These are phyloP conservation scores for Microcebus tavaratra DNA, from an alignment of 2,113 vertebrate genomes.

Conservation along the genomic window DNA sequence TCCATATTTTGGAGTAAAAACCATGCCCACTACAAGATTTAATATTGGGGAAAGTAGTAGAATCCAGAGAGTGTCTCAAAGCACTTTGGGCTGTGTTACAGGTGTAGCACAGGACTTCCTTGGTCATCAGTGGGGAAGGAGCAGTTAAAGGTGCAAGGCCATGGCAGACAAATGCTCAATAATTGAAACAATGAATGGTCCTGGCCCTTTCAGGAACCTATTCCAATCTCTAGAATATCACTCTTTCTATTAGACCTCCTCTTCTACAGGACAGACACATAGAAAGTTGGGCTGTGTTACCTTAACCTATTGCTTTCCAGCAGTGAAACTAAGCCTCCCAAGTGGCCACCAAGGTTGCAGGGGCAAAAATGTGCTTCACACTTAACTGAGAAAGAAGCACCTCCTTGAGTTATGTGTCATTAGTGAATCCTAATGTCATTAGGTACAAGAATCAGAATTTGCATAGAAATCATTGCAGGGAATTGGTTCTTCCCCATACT, in stretches of 20 bases:
- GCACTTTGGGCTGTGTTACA: background rate
- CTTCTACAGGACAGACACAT: constrained; percentile 16
- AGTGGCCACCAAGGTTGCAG: background rate
- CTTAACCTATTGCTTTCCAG: constrained; percentile 61
- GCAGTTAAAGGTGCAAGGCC: background rate
- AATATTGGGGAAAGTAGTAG: background rate
- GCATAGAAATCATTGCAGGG: constrained; percentile 76
- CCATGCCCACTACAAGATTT: background rate
- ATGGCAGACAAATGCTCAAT: background rate
- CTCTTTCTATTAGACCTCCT: background rate
- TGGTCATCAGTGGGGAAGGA: background rate
- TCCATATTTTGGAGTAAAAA: constrained; percentile 29
- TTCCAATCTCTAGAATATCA: constrained; percentile 31
- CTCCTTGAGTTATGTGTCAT: constrained; percentile 73
- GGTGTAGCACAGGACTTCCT: background rate
- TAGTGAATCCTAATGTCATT: constrained; percentile 70
- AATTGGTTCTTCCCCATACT: constrained; percentile 65
- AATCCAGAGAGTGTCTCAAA: background rate
- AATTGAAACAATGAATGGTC: background rate
- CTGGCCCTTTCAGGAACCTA: background rate
- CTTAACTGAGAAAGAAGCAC: constrained; percentile 71
- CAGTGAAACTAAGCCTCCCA: constrained; percentile 52
- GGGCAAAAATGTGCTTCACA: constrained; percentile 48
- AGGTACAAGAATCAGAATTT: constrained; percentile 78
- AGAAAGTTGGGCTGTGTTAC: constrained; percentile 7